Percentiles rank a stretch among this genome's conserved stretches.
These are phyloP conservation scores for Amblyornis subalaris DNA, from an alignment of 2,113 vertebrate genomes.

Conservation along the genomic window DNA sequence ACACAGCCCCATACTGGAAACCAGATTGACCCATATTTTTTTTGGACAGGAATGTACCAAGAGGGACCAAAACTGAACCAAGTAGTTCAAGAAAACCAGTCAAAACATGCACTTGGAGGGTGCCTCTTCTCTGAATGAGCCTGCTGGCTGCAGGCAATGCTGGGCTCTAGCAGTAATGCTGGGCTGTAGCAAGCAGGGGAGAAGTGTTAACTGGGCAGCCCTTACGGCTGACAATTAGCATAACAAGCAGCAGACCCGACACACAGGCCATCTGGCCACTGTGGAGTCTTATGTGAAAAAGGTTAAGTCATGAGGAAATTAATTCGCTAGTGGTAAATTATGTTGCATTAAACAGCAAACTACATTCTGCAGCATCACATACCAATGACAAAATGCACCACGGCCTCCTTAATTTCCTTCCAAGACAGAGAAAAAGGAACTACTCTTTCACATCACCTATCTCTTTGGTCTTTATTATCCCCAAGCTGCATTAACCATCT, in stretches of 20 bases:
- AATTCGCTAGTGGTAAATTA: neutral
- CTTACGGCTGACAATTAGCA: neutral
- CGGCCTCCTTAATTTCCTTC: neutral
- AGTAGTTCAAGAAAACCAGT: neutral
- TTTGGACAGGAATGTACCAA: neutral
- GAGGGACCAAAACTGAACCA: neutral
- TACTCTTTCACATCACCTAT: neutral
- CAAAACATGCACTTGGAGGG: accelerated
- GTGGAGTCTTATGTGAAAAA: neutral
- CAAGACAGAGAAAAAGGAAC: neutral
- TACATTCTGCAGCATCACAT: neutral
- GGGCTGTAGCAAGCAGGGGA: neutral
- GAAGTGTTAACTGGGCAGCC: neutral
- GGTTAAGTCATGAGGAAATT: neutral
- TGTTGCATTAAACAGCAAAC: neutral
- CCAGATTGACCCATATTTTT: accelerated
- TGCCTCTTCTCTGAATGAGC: neutral
- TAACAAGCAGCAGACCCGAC: neutral
- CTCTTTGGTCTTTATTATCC: neutral
- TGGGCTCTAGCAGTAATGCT: neutral
- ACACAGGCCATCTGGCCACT: slow-evolving; percentile 22
- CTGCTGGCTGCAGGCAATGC: accelerated
- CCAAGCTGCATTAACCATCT: neutral
- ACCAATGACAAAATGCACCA: neutral
- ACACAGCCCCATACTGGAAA: neutral